A percentile compares a stretch with the other conserved stretches of the same genome.
These are phyloP conservation scores for Daphoenositta chrysoptera DNA, from an alignment of 2,113 vertebrate genomes.

Conservation along the genomic window DNA sequence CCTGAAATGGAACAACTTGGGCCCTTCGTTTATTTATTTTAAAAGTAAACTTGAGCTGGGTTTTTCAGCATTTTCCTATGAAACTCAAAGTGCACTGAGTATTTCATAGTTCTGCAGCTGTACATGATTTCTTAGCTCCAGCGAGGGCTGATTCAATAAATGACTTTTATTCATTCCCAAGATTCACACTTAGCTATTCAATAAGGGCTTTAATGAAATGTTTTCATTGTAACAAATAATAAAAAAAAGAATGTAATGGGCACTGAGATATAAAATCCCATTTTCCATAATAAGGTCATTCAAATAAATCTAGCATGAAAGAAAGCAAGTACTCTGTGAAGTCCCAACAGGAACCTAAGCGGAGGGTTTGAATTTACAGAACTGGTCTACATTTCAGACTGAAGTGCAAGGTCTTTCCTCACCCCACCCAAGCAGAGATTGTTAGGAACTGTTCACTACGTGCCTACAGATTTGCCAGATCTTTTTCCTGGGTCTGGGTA, in stretches of 20 bases:
- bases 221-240: slow-evolving; percentile 51
- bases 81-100: background rate
- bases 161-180: slow-evolving; percentile 6
- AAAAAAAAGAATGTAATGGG: slow-evolving; percentile 4
- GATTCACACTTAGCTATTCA: slow-evolving; percentile 42
- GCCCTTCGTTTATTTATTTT: background rate
- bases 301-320: slow-evolving; percentile 63
- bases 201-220: slow-evolving; percentile 15
- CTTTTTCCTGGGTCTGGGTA: background rate
- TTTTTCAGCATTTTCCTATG: background rate
- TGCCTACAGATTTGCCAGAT: background rate
- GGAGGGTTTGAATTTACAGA: slow-evolving; percentile 23
- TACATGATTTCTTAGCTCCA: background rate
- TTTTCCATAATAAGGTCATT: slow-evolving; percentile 60
- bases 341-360: slow-evolving; percentile 37
- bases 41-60: background rate
- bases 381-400: background rate
- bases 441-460: background rate
- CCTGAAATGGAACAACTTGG: background rate
- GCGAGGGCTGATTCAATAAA: background rate
- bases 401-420: background rate
- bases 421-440: background rate
- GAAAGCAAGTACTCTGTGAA: slow-evolving; percentile 39
- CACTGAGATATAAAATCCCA: slow-evolving; percentile 53
- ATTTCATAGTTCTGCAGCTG: background rate